Evolutionary conservation across 1,140 invertebrate species (phyloP).

Genomic region (Aculops lycopersici): DNA sequence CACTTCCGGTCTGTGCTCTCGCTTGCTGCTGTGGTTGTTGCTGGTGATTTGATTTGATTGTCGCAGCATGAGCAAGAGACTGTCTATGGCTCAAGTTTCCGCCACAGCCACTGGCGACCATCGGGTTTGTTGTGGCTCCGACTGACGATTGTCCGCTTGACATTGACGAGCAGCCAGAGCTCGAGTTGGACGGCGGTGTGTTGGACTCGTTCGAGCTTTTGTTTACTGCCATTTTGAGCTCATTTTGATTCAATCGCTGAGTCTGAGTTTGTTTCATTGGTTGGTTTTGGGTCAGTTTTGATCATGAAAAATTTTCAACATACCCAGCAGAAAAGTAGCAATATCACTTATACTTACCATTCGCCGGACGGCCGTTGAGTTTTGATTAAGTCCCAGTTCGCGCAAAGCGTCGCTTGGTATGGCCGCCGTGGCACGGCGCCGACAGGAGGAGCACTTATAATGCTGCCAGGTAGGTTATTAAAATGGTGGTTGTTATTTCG

Average conservation of each 20-base stretch:
- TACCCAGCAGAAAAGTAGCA: background rate
- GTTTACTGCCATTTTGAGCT: constrained; percentile 19
- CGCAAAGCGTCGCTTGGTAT: constrained; percentile 1
- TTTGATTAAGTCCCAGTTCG: constrained; percentile 1
- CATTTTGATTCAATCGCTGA: constrained; percentile 7
- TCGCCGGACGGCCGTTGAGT: background rate
- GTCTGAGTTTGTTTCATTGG: background rate
- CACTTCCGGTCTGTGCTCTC: too few relatives aligned
- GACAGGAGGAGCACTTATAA: constrained; percentile 9
- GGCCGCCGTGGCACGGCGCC: constrained; percentile 6
- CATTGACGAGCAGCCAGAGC: constrained; percentile 17
- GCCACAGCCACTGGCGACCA: too few relatives aligned
- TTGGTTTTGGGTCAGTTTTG: background rate
- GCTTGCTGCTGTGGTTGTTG: too few relatives aligned
- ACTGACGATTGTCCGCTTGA: background rate
- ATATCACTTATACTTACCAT: constrained; percentile 1
- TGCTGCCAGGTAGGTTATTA: constrained; percentile 4
- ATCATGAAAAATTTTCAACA: background rate
- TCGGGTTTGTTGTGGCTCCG: too few relatives aligned
- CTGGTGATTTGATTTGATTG: too few relatives aligned
- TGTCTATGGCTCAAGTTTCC: too few relatives aligned
- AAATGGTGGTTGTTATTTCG: too few relatives aligned
- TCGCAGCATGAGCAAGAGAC: too few relatives aligned
- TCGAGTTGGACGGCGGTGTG: too few relatives aligned
- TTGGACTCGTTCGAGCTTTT: too few relatives aligned